phyloP scores from a whole-genome alignment of 2,113 vertebrate species.

The Lota lota region DNA sequence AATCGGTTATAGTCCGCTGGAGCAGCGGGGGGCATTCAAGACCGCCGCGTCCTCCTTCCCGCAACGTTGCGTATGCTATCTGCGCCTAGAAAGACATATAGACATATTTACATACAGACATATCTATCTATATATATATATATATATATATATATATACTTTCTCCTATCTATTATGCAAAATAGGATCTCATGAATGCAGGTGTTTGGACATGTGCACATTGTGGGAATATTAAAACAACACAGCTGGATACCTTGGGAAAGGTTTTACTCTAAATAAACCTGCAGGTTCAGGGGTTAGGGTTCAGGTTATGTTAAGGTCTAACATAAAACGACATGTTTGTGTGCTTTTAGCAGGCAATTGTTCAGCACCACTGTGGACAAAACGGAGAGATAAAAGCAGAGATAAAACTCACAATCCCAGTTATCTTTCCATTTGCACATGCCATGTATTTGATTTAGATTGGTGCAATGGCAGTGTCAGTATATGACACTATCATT shows the following conservation, averaged over 20 bases:
- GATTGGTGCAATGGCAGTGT: background rate
- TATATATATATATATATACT: background rate
- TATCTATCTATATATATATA: background rate
- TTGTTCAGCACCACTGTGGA: conserved; percentile 43
- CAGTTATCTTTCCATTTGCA: background rate
- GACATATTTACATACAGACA: background rate
- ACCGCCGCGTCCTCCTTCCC: conserved; percentile 15
- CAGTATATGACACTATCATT: no score
- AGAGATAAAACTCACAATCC: background rate
- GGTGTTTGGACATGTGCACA: no score
- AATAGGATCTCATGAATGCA: no score
- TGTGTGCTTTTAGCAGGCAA: background rate
- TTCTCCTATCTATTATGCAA: no score
- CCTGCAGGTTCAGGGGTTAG: no score
- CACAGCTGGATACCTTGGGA: no score
- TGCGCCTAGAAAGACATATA: background rate
- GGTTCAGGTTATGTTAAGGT: no score
- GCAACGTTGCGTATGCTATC: conserved; percentile 25
- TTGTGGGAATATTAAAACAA: no score
- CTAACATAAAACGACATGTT: background rate
- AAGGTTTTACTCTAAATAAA: no score
- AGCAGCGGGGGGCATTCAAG: conserved; percentile 54
- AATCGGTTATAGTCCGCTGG: conserved; percentile 43
- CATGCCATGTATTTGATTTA: background rate
- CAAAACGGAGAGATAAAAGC: background rate